phyloP scores from a whole-genome alignment of 2,113 vertebrate genomes.

The Alligator mississippiensis region DNA sequence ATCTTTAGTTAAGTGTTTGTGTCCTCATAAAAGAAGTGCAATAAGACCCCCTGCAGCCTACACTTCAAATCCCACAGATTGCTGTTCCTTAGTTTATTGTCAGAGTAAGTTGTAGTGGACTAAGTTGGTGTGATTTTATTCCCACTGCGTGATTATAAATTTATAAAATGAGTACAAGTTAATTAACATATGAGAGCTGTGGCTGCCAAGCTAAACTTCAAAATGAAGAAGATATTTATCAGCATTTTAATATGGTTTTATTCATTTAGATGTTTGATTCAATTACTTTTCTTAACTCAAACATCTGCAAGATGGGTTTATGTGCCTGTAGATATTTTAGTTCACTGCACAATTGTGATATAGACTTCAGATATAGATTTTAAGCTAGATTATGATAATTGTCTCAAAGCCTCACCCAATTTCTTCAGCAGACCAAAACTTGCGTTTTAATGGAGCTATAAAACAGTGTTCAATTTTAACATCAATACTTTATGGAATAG shows the following conservation, averaged over 20 bases:
- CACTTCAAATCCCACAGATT: neutral
- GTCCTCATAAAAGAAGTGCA: neutral
- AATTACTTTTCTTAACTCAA: neutral
- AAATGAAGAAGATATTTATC: neutral
- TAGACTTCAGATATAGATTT: neutral
- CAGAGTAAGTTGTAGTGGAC: neutral
- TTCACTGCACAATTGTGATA: neutral
- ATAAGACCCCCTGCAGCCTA: neutral
- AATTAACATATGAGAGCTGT: neutral
- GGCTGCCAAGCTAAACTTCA: neutral
- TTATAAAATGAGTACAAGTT: neutral
- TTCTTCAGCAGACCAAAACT: neutral
- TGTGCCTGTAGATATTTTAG: neutral
- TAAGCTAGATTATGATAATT: neutral
- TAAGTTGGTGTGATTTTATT: neutral
- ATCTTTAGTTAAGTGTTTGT: neutral
- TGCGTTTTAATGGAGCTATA: neutral
- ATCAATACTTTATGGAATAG: no score
- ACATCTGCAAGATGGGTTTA: neutral
- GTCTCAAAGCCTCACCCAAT: neutral
- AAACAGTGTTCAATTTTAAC: neutral
- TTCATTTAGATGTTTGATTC: neutral
- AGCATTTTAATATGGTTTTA: neutral
- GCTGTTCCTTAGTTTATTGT: neutral
- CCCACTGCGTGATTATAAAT: neutral